Evolutionary conservation across 2,113 vertebrate genomes (phyloP).

Genomic region (Nesogale talazaci): DNA sequence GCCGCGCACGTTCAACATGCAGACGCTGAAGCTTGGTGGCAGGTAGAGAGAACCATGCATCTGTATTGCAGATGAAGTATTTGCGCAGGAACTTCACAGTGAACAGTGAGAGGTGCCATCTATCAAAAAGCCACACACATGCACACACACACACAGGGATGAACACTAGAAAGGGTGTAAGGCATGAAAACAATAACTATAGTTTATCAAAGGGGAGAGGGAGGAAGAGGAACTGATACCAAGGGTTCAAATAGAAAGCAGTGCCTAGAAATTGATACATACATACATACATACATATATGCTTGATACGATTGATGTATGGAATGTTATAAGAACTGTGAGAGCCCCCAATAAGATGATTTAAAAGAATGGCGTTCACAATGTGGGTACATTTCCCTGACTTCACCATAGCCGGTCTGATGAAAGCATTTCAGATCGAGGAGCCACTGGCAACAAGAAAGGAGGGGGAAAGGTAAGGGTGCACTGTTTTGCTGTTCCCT

Average conservation of each 20-base stretch:
- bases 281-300: no score
- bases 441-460: neutral
- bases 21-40: neutral
- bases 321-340: no score
- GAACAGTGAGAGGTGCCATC: neutral
- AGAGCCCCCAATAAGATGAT: no score
- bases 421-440: conserved; percentile 39
- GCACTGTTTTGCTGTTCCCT: neutral
- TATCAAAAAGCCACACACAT: no score
- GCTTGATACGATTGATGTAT: no score
- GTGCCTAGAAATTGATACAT: no score
- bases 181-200: no score
- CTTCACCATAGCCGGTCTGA: neutral
- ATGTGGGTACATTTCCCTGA: neutral
- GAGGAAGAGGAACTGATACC: no score
- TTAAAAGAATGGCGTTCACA: neutral
- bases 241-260: no score
- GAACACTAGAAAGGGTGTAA: no score
- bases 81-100: neutral
- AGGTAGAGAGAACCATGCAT: neutral
- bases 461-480: neutral
- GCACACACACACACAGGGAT: no score
- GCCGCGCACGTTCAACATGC: neutral
- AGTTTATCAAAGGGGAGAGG: no score
- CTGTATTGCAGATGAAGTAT: neutral